phyloP scores from a whole-genome alignment of 2,113 vertebrate genomes.

The Phocoena sinus region DNA sequence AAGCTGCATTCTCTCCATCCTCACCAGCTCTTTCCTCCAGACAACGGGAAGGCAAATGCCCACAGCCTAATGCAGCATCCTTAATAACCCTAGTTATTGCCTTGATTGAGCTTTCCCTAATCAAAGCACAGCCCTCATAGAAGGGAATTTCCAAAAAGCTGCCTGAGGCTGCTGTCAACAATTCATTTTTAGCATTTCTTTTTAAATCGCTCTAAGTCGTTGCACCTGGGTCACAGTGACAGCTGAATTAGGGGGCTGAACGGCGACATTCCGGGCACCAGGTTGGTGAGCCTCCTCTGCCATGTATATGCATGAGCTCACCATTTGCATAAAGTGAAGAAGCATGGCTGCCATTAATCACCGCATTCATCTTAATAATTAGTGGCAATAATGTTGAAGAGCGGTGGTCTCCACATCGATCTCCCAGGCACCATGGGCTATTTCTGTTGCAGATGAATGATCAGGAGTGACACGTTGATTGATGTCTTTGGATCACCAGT shows the following conservation, averaged over 20 bases:
- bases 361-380: slow-evolving; percentile 74
- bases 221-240: slow-evolving; percentile 70
- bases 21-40: not conserved
- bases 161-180: slow-evolving; percentile 68
- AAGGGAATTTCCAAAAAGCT: slow-evolving; percentile 75
- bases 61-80: slow-evolving; percentile 34
- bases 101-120: slow-evolving; percentile 72
- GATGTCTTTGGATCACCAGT: slow-evolving; percentile 63
- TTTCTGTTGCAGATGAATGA: slow-evolving; percentile 65
- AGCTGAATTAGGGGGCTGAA: slow-evolving; percentile 59
- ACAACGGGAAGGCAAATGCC: slow-evolving; percentile 1
- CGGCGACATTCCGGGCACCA: slow-evolving; percentile 47
- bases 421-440: slow-evolving; percentile 40
- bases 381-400: slow-evolving; percentile 74
- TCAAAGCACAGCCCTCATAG: slow-evolving; percentile 52
- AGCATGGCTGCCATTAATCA: slow-evolving; percentile 67
- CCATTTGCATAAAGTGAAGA: slow-evolving; percentile 72
- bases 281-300: slow-evolving; percentile 61
- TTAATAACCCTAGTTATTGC: slow-evolving; percentile 60
- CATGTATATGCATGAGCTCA: slow-evolving; percentile 67
- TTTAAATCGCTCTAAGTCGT: slow-evolving; percentile 68
- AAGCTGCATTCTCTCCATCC: not conserved
- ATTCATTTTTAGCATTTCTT: slow-evolving; percentile 65
- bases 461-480: slow-evolving; percentile 71
- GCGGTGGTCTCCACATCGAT: slow-evolving; percentile 71